phyloP scores from a whole-genome alignment of 64 coral and sea anemone species.

The Pachyseris speciosa region DNA sequence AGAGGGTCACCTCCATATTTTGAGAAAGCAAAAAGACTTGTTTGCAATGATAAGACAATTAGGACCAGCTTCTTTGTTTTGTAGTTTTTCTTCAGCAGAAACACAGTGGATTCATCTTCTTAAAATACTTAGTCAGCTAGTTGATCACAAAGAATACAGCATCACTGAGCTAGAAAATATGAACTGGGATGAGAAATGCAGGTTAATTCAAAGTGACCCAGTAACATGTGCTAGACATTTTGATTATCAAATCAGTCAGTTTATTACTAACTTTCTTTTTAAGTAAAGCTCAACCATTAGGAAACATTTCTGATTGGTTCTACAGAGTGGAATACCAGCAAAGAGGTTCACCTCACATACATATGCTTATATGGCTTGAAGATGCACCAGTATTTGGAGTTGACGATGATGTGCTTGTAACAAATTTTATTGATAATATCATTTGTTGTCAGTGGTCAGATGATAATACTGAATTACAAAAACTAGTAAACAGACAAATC shows the following conservation, averaged over 20 bases:
- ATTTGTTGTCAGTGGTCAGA: conserved; percentile 25
- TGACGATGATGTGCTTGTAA: conserved; percentile 49
- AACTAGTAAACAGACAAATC: conserved; percentile 52
- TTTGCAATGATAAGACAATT: conserved; percentile 62
- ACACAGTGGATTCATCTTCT: conserved; percentile 30
- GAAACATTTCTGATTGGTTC: conserved; percentile 36
- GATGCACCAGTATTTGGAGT: conserved; percentile 55
- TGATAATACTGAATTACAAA: conserved; percentile 29
- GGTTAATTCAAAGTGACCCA: conserved; percentile 44
- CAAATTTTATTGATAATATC: conserved; percentile 63
- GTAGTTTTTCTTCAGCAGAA: conserved; percentile 43
- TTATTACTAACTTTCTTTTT: conserved; percentile 51
- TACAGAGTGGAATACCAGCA: conserved; percentile 68
- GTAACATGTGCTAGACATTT: conserved; percentile 65
- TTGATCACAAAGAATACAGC: conserved; percentile 50
- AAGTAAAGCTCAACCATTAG: conserved; percentile 27
- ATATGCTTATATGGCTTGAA: conserved; percentile 65
- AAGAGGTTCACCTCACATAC: conserved; percentile 63
- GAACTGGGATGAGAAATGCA: conserved; percentile 57
- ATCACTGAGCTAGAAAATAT: conserved; percentile 41
- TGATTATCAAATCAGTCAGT: conserved; percentile 47
- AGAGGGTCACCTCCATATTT: conserved; percentile 58
- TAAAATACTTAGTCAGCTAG: conserved; percentile 36
- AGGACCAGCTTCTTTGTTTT: conserved; percentile 6
- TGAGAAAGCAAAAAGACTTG: conserved; percentile 53